A percentile compares a stretch with the other conserved stretches of the same genome.
phyloP scores from a whole-genome alignment of 2,888 invertebrate genomes.

The Autographa pulchrina region DNA sequence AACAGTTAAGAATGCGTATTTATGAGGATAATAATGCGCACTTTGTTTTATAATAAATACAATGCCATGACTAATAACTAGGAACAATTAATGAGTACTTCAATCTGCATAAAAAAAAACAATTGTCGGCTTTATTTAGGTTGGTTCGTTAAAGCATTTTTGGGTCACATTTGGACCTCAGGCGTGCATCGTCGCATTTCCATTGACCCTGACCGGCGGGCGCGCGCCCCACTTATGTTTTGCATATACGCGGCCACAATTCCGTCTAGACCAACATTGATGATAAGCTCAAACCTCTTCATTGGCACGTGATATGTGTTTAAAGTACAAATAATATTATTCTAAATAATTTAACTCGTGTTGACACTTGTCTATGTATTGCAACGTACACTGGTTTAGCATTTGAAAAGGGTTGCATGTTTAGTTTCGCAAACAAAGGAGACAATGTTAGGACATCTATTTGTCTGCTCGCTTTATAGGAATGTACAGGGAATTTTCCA shows the following conservation, averaged over 20 bases:
- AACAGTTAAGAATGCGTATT: not conserved
- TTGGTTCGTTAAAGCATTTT: conserved; percentile 32
- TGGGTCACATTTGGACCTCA: conserved; percentile 33
- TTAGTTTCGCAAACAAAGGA: conserved; percentile 37
- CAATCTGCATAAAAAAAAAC: not conserved
- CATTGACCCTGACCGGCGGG: conserved; percentile 60
- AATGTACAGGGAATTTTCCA: conserved; percentile 25
- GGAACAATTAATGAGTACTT: not conserved
- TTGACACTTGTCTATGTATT: conserved; percentile 33
- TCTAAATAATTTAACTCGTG: conserved; percentile 38
- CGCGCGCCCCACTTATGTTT: conserved; percentile 56
- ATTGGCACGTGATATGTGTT: conserved; percentile 48
- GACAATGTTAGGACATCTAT: conserved; percentile 24
- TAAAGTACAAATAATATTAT: conserved; percentile 31
- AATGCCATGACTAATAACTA: conserved; percentile 4
- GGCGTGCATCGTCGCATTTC: conserved; percentile 39
- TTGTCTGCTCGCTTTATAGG: conserved; percentile 8
- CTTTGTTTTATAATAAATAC: not conserved
- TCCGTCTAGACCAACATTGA: conserved; percentile 56
- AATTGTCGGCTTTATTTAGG: not conserved
- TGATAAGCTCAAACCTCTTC: conserved; percentile 54
- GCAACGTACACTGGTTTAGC: conserved; percentile 33
- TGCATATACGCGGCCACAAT: conserved; percentile 44
- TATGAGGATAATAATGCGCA: not conserved
- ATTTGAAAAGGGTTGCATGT: conserved; percentile 33